Percentiles rank a stretch among this genome's conserved stretches.
These are phyloP conservation scores for Branchinecta sandiegonensis DNA, from an alignment of 2,888 invertebrate genomes.

Conservation along the genomic window DNA sequence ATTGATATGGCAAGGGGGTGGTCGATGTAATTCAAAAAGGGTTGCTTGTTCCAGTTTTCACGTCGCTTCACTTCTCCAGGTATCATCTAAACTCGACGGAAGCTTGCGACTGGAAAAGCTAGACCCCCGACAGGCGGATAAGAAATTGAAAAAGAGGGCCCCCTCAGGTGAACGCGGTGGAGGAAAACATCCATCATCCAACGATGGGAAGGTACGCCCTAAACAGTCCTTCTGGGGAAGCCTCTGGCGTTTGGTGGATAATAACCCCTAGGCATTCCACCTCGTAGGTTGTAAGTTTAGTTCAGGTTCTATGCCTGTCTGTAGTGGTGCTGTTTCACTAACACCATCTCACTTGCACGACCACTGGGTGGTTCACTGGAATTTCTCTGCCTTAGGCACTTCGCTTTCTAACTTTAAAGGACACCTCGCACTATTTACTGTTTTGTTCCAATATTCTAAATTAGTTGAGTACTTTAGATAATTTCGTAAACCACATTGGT, in stretches of 20 bases:
- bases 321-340: constrained; percentile 2
- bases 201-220: constrained; percentile 15
- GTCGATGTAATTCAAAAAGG: no score
- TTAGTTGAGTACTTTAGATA: no score
- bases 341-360: background rate
- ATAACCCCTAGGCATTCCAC: background rate
- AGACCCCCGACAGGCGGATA: background rate
- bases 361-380: background rate
- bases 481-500: no score
- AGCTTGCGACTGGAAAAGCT: background rate
- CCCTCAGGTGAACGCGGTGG: background rate
- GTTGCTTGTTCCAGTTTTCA: no score
- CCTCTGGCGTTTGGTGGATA: constrained; percentile 12
- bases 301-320: constrained; percentile 16
- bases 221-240: constrained; percentile 10
- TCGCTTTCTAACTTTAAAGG: no score
- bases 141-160: background rate
- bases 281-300: constrained; percentile 17
- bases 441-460: no score
- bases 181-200: background rate
- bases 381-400: no score
- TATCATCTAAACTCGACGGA: background rate
- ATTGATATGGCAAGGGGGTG: no score
- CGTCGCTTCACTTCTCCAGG: no score
- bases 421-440: no score